Evolutionary conservation across 2,797 vertebrate genomes (phyloP).

Genomic region (Coendou prehensilis): DNA sequence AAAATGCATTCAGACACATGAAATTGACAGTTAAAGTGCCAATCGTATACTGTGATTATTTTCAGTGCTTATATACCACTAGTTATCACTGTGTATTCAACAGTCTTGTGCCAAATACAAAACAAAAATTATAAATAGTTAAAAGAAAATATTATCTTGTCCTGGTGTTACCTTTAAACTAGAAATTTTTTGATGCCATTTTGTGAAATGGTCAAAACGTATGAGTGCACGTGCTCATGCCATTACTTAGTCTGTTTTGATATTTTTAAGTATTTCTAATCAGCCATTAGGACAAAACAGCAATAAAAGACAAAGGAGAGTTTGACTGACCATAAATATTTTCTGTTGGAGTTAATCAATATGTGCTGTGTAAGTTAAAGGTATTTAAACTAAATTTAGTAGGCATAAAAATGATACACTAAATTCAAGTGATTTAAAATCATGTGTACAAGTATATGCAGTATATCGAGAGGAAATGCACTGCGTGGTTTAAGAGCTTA

Average conservation of each 20-base stretch:
- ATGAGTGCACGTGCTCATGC: neutral
- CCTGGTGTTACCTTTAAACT: conserved; percentile 24
- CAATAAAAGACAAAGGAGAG: neutral
- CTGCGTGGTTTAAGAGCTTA: neutral
- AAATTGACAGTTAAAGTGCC: conserved; percentile 40
- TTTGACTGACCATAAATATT: neutral
- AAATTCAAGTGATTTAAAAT: conserved; percentile 9
- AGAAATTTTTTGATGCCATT: neutral
- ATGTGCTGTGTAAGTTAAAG: neutral
- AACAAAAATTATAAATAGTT: neutral
- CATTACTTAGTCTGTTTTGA: neutral
- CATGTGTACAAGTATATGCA: conserved; percentile 17
- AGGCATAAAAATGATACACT: neutral
- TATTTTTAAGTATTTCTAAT: conserved; percentile 21
- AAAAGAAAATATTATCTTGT: conserved; percentile 28
- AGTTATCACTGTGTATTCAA: neutral
- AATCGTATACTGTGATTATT: neutral
- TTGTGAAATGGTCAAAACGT: conserved; percentile 36
- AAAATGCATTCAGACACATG: conserved; percentile 7
- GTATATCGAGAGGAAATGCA: neutral
- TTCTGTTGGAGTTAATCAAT: neutral
- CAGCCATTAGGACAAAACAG: neutral
- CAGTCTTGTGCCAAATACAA: neutral
- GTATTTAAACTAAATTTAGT: conserved; percentile 11
- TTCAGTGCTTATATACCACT: conserved; percentile 8